These are phyloP conservation scores for Epirrita christyi DNA, from an alignment of 2,888 invertebrate species.

Conservation along the genomic window DNA sequence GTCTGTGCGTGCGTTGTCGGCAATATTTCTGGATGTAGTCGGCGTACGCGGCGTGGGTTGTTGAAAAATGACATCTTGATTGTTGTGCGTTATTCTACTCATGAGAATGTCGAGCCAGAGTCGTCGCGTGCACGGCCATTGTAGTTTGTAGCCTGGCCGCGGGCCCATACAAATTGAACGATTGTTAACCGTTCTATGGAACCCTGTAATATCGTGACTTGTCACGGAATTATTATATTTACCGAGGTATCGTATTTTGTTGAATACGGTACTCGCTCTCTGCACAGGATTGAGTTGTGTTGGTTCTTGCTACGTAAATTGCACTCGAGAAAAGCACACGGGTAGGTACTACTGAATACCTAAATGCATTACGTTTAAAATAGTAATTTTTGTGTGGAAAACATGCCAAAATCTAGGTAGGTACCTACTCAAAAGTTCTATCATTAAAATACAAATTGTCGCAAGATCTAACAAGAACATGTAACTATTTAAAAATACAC, in stretches of 20 bases:
- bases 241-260: constrained; percentile 64
- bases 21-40: constrained; percentile 76
- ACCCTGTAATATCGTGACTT: constrained; percentile 70
- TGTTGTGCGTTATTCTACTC: constrained; percentile 83
- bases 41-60: constrained; percentile 79
- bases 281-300: constrained; percentile 22
- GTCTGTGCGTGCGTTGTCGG: constrained; percentile 76
- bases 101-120: constrained; percentile 75
- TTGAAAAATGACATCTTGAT: constrained; percentile 85
- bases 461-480: background rate
- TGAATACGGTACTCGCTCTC: constrained; percentile 48
- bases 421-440: too few relatives aligned
- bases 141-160: constrained; percentile 60
- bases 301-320: constrained; percentile 24
- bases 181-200: constrained; percentile 77
- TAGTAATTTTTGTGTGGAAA: background rate
- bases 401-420: background rate
- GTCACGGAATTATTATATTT: constrained; percentile 74
- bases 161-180: constrained; percentile 80
- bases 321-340: constrained; percentile 9
- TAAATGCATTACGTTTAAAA: constrained; percentile 6
- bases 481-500: constrained; percentile 15
- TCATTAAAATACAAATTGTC: background rate
- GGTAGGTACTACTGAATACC: constrained; percentile 5
- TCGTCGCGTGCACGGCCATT: constrained; percentile 78